These are phyloP conservation scores for Timema podura DNA, from an alignment of 2,888 invertebrate genomes.

Conservation along the genomic window DNA sequence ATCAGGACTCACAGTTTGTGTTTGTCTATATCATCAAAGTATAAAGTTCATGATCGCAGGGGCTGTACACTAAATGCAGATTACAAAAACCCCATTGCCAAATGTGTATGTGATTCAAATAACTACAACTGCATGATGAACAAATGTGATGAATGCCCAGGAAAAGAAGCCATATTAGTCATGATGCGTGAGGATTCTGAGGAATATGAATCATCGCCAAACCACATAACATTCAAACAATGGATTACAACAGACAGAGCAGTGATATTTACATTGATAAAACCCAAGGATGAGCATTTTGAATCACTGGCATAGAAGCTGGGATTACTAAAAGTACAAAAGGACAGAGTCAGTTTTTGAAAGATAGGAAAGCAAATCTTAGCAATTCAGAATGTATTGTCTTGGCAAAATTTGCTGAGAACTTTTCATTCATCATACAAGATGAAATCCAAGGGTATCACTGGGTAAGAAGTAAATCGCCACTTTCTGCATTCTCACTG, in stretches of 20 bases:
- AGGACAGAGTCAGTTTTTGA: neutral
- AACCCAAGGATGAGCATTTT: neutral
- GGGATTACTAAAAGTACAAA: neutral
- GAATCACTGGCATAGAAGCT: neutral
- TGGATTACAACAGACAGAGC: neutral
- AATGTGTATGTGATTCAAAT: neutral
- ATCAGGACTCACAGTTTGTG: neutral
- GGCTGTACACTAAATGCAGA: neutral
- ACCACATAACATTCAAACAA: neutral
- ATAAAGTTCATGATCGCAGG: slow-evolving; percentile 2
- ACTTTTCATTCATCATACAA: slow-evolving; percentile 4
- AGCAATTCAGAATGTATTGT: slow-evolving; percentile 5
- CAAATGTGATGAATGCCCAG: neutral
- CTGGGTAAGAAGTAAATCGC: neutral
- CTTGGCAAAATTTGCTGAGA: neutral
- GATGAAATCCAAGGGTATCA: neutral
- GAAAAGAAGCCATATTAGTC: neutral
- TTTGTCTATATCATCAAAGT: slow-evolving; percentile 5
- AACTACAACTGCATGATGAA: slow-evolving; percentile 4
- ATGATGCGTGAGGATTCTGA: neutral
- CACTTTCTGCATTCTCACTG: slow-evolving; percentile 5
- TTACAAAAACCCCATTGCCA: slow-evolving; percentile 7
- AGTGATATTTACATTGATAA: neutral
- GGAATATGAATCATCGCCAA: neutral
- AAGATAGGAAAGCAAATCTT: neutral